These are phyloP conservation scores for Bovichtus diacanthus DNA, from an alignment of 2,797 vertebrate species.

Conservation along the genomic window DNA sequence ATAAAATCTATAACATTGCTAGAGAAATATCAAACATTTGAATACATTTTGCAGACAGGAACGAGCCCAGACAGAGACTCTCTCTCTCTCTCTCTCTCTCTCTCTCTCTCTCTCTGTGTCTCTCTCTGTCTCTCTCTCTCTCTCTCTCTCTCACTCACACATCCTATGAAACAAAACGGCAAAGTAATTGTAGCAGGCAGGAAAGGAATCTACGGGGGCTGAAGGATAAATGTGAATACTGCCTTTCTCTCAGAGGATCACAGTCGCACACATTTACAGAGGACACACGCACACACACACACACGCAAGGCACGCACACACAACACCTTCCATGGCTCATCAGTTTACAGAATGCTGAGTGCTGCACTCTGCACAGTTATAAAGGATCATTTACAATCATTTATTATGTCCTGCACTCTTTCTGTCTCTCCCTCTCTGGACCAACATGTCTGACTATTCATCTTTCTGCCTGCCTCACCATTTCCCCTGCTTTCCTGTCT, in stretches of 20 bases:
- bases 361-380: constrained; percentile 62
- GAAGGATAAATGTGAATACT: constrained; percentile 57
- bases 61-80: background rate
- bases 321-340: constrained; percentile 60
- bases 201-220: constrained; percentile 46
- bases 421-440: constrained; percentile 31
- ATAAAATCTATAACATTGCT: background rate
- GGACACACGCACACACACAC: constrained; percentile 20
- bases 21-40: constrained; percentile 12
- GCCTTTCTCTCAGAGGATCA: constrained; percentile 47
- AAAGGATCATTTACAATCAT: constrained; percentile 70
- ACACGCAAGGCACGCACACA: constrained; percentile 29
- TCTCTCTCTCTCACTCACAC: background rate
- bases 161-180: constrained; percentile 46
- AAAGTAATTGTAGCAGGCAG: constrained; percentile 59
- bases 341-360: constrained; percentile 72
- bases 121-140: background rate
- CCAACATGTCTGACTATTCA: constrained; percentile 41
- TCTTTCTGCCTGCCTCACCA: constrained; percentile 9
- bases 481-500: background rate
- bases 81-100: background rate
- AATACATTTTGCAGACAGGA: background rate
- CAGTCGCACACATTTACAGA: background rate
- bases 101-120: background rate
- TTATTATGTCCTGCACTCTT: constrained; percentile 46